A percentile compares a stretch with the other conserved stretches of the same genome.
phyloP scores from a whole-genome alignment of 2,888 invertebrate species.

The Chloroclystis v-ata region DNA sequence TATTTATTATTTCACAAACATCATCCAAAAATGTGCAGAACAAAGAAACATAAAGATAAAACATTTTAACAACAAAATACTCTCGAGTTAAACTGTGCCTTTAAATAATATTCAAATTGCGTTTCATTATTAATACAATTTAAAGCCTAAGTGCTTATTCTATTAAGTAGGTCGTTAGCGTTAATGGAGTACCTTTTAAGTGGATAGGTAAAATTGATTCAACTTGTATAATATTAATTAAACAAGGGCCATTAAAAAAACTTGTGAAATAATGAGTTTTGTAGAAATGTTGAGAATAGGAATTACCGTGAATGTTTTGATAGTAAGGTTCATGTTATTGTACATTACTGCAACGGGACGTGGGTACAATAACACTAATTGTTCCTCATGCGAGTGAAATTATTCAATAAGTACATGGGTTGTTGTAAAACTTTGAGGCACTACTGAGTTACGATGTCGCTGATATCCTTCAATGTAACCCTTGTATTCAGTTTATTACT shows the following conservation, averaged over 20 bases:
- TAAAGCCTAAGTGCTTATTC: neutral
- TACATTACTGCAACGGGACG: constrained; percentile 29
- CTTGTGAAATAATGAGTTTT: constrained; percentile 21
- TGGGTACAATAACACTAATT: constrained; percentile 50
- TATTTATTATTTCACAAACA: constrained; percentile 6
- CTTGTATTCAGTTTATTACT: too few relatives aligned
- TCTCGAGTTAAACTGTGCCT: neutral
- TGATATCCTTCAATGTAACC: too few relatives aligned
- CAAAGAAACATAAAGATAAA: too few relatives aligned
- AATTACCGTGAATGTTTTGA: constrained; percentile 29
- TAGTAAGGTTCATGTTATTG: constrained; percentile 36
- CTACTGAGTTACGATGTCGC: neutral
- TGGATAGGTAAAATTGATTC: constrained; percentile 15
- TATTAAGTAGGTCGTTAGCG: constrained; percentile 3
- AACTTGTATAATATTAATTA: constrained; percentile 15
- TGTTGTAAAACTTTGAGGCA: neutral
- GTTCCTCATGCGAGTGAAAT: constrained; percentile 38
- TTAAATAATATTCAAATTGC: neutral
- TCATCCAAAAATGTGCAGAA: neutral
- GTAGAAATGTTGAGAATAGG: constrained; percentile 12
- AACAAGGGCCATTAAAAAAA: neutral
- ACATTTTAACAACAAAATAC: too few relatives aligned
- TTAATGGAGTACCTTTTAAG: constrained; percentile 3
- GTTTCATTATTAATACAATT: neutral
- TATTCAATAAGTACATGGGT: constrained; percentile 22